A percentile compares a stretch with the other conserved stretches of the same genome.
These are phyloP conservation scores for Hestina assimilis DNA, from an alignment of 1,140 invertebrate genomes.

Conservation along the genomic window DNA sequence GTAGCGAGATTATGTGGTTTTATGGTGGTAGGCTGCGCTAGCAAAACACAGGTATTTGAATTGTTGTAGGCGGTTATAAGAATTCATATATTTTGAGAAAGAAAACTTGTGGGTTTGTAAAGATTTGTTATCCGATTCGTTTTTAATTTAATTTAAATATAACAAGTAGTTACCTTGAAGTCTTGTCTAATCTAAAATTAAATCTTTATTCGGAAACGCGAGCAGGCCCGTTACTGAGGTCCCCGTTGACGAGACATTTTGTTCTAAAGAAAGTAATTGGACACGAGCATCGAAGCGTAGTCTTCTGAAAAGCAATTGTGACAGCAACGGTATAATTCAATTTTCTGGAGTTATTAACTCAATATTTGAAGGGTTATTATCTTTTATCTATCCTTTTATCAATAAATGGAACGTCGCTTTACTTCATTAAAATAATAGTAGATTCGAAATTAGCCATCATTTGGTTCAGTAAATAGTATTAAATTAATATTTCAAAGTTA, in stretches of 20 bases:
- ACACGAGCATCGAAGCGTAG: constrained; percentile 48
- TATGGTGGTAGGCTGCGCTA: too few species aligned
- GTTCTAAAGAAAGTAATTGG: constrained; percentile 59
- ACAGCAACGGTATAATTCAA: constrained; percentile 55
- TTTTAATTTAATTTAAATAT: constrained; percentile 16
- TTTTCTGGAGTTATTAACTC: constrained; percentile 44
- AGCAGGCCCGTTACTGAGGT: constrained; percentile 41
- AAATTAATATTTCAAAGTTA: background rate
- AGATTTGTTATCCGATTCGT: background rate
- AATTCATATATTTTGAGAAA: too few species aligned
- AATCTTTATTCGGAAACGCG: constrained; percentile 48
- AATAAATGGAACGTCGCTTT: constrained; percentile 20
- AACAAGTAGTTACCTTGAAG: constrained; percentile 37
- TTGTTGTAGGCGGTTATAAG: too few species aligned
- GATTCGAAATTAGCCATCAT: constrained; percentile 8
- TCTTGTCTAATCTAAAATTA: constrained; percentile 26
- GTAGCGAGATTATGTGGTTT: too few species aligned
- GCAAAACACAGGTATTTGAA: too few species aligned
- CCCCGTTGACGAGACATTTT: constrained; percentile 50
- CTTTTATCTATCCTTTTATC: constrained; percentile 28
- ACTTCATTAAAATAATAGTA: constrained; percentile 13
- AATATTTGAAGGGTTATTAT: constrained; percentile 41
- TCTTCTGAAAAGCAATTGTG: constrained; percentile 49
- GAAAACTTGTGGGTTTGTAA: too few species aligned
- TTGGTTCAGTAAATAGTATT: constrained; percentile 7